Conservation (phyloP, 2,113 vertebrate species). For the Brachyistius frenatus region DNA sequence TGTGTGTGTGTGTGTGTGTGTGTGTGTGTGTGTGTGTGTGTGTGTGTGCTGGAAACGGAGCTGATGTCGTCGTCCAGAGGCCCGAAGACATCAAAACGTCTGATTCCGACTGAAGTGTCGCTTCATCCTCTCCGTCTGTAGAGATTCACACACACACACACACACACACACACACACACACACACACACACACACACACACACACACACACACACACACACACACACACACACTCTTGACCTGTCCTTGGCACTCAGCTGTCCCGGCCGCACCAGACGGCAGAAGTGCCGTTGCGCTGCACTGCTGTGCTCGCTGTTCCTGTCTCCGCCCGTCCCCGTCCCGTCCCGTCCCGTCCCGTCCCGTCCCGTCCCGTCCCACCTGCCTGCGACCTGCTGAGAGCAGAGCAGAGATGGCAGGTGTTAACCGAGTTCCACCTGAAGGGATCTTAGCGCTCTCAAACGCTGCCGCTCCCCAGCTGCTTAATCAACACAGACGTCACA, state of each 20-base stretch:
- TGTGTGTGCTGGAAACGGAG: slow-evolving; percentile 32
- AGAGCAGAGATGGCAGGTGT: slow-evolving; percentile 73
- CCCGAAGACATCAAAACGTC: not conserved
- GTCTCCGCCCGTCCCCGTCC: slow-evolving; percentile 22
- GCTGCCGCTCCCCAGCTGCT: slow-evolving; percentile 66
- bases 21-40: too few species aligned
- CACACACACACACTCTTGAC: slow-evolving; percentile 41
- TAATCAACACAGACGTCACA: slow-evolving; percentile 60
- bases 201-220: not conserved
- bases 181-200: too few species aligned
- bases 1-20: too few species aligned
- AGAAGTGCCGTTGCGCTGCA: slow-evolving; percentile 38
- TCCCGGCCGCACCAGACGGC: slow-evolving; percentile 52
- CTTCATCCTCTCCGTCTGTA: not conserved
- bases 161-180: too few species aligned
- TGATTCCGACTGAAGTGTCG: slow-evolving; percentile 31
- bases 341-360: not conserved
- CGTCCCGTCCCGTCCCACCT: not conserved
- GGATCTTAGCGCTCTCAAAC: slow-evolving; percentile 59
- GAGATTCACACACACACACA: not conserved
- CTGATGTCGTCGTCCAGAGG: slow-evolving; percentile 10
- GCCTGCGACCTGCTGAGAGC: slow-evolving; percentile 37
- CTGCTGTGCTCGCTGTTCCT: slow-evolving; percentile 51
- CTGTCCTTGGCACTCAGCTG: slow-evolving; percentile 68
- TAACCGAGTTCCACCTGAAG: slow-evolving; percentile 78